Percentiles rank a stretch among this genome's conserved stretches.
phyloP scores from a whole-genome alignment of 1,140 invertebrate species.

The Pissodes strobi region DNA sequence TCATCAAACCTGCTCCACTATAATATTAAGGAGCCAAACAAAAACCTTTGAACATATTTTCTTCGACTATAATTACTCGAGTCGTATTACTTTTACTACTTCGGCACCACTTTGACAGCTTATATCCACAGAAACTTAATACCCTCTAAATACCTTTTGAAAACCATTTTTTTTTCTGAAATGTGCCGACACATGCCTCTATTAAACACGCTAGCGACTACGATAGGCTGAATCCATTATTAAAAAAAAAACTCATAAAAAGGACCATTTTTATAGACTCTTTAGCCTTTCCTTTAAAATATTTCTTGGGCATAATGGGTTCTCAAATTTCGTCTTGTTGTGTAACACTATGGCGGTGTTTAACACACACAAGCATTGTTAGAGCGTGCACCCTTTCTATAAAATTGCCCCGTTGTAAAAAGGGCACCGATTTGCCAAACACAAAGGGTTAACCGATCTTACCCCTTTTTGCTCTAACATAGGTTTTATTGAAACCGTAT shows the following conservation, averaged over 20 bases:
- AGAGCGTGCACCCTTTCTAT: constrained; percentile 16
- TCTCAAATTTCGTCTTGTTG: constrained; percentile 28
- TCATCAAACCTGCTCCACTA: too few species aligned
- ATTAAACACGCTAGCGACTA: constrained; percentile 6
- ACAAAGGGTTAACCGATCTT: constrained; percentile 20
- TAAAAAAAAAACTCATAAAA: constrained; percentile 7
- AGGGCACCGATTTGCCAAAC: not conserved
- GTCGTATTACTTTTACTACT: constrained; percentile 13
- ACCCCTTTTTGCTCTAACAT: constrained; percentile 17
- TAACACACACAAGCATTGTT: constrained; percentile 28
- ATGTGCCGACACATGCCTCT: constrained; percentile 16
- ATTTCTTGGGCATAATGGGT: constrained; percentile 13
- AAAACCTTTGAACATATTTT: constrained; percentile 2
- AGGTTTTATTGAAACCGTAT: constrained; percentile 12
- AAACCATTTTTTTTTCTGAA: constrained; percentile 14
- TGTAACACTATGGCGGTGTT: constrained; percentile 26
- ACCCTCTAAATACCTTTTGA: constrained; percentile 18
- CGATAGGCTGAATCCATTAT: constrained; percentile 6
- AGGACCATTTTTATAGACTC: constrained; percentile 12
- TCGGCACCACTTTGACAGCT: constrained; percentile 24
- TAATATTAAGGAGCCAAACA: too few species aligned
- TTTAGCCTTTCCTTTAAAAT: constrained; percentile 14
- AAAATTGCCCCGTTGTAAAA: constrained; percentile 6
- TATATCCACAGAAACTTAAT: constrained; percentile 27
- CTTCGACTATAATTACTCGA: constrained; percentile 7